Evolutionary conservation across 2,113 vertebrate species (phyloP).

Genomic region (Speoplatyrhinus poulsoni): DNA sequence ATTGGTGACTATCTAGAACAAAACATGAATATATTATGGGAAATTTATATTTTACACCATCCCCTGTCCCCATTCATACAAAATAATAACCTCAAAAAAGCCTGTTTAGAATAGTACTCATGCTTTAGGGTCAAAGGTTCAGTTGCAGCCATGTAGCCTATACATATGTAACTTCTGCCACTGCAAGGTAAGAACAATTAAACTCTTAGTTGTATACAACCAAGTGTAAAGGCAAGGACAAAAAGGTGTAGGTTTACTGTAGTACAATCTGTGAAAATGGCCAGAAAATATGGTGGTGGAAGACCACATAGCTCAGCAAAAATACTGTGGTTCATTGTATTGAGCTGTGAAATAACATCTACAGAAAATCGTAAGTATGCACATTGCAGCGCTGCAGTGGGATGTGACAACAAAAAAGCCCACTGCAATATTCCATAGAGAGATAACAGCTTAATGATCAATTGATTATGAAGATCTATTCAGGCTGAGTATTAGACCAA

Average conservation of each 20-base stretch:
- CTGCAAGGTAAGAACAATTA: not conserved
- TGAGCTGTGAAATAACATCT: slow-evolving; percentile 38
- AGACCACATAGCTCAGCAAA: slow-evolving; percentile 54
- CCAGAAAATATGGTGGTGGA: slow-evolving; percentile 35
- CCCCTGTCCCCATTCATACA: no score
- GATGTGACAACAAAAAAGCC: slow-evolving; percentile 3
- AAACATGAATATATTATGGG: not conserved
- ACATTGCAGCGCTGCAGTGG: slow-evolving; percentile 20
- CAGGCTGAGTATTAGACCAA: no score
- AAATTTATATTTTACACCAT: not conserved
- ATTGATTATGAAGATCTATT: no score
- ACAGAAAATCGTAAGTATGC: slow-evolving; percentile 47
- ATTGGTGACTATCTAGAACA: not conserved
- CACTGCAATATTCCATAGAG: not conserved
- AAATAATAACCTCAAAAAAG: not conserved
- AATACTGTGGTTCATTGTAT: slow-evolving; percentile 55
- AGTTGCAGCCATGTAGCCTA: not conserved
- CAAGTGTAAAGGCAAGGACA: not conserved
- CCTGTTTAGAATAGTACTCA: not conserved
- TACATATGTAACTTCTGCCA: not conserved
- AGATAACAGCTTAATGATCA: not conserved
- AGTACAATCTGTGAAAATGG: not conserved
- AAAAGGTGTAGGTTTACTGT: not conserved
- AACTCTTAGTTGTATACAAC: not conserved
- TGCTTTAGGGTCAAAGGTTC: not conserved